phyloP scores from a whole-genome alignment of 2,888 invertebrate genomes.

The Sarcophaga rosellei region DNA sequence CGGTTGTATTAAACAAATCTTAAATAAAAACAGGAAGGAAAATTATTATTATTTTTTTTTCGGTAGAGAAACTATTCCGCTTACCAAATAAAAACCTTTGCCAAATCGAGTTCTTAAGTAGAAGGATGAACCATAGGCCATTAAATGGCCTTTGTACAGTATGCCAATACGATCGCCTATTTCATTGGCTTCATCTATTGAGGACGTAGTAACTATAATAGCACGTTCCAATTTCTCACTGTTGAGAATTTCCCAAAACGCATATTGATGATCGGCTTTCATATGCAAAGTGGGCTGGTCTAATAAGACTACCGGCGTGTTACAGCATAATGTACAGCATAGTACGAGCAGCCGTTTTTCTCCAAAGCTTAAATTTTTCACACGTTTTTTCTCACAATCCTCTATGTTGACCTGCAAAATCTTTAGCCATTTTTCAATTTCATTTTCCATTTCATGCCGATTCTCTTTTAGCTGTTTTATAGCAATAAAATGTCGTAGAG shows the following conservation, averaged over 20 bases:
- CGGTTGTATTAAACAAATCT: conserved; percentile 27
- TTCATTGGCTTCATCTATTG: conserved; percentile 93
- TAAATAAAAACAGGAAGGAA: background rate
- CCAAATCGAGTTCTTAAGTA: conserved; percentile 91
- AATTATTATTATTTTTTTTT: background rate
- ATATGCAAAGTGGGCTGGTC: conserved; percentile 75
- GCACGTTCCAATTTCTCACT: conserved; percentile 87
- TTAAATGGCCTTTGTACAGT: conserved; percentile 86
- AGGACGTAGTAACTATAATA: conserved; percentile 90
- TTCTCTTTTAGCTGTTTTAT: conserved; percentile 83
- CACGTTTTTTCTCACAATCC: conserved; percentile 81
- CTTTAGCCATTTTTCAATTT: conserved; percentile 85
- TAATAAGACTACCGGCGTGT: conserved; percentile 82
- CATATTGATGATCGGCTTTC: conserved; percentile 89
- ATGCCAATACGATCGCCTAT: conserved; percentile 93
- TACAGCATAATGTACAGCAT: conserved; percentile 87
- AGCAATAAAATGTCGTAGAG: conserved; percentile 89
- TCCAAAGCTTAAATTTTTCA: conserved; percentile 85
- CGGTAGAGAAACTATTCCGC: conserved; percentile 68
- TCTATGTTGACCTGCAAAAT: conserved; percentile 85
- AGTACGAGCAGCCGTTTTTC: conserved; percentile 88
- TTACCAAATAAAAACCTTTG: conserved; percentile 88
- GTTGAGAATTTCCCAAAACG: conserved; percentile 90
- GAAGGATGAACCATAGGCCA: conserved; percentile 90
- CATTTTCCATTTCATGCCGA: conserved; percentile 79